phyloP scores from a whole-genome alignment of 1,140 invertebrate species.

The Anoplophora glabripennis region DNA sequence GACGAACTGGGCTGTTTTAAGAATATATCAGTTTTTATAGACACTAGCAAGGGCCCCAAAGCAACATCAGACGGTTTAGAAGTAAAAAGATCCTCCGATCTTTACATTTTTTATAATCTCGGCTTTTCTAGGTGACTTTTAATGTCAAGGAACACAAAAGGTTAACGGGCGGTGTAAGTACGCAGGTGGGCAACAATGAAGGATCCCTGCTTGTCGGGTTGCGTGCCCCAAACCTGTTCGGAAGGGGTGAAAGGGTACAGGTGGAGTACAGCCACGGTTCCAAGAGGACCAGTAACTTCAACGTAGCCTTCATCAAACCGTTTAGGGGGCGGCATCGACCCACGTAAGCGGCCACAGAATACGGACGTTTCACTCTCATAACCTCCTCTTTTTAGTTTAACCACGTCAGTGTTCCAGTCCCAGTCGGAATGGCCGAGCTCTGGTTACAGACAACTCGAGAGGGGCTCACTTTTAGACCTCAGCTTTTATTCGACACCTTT shows the following conservation, averaged over 20 bases:
- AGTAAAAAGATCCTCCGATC: conserved; percentile 50
- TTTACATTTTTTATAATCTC: not conserved
- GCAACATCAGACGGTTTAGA: conserved; percentile 75
- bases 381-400: conserved; percentile 55
- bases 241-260: conserved; percentile 74
- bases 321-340: conserved; percentile 58
- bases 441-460: conserved; percentile 68
- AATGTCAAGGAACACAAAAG: conserved; percentile 72
- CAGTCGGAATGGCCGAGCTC: conserved; percentile 75
- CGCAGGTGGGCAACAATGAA: conserved; percentile 82
- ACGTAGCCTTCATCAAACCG: conserved; percentile 72
- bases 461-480: conserved; percentile 64
- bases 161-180: conserved; percentile 75
- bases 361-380: not conserved
- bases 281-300: conserved; percentile 69
- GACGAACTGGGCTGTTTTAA: conserved; percentile 80
- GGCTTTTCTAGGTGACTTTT: conserved; percentile 68
- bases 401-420: conserved; percentile 67
- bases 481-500: conserved; percentile 58
- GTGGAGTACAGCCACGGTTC: conserved; percentile 75
- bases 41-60: conserved; percentile 71
- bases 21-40: conserved; percentile 75
- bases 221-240: conserved; percentile 75
- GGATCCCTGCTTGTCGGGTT: conserved; percentile 71
- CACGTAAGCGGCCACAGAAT: conserved; percentile 51